Conservation (phyloP, 2,113 vertebrate genomes). For the Pteronura brasiliensis region DNA sequence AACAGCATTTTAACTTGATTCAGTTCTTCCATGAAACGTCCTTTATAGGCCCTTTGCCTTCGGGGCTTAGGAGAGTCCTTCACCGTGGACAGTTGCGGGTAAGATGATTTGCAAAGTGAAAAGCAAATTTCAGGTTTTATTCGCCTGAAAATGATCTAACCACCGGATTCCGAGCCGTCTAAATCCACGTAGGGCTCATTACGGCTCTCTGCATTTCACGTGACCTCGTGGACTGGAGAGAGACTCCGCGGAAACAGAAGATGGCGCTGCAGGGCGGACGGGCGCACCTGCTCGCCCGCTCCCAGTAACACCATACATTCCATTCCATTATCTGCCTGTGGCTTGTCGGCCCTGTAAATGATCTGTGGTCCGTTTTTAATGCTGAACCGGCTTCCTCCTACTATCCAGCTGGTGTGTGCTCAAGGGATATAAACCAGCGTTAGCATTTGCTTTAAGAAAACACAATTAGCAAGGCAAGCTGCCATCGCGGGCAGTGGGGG, state of each 20-base stretch:
- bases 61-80: constrained; percentile 46
- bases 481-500: not conserved
- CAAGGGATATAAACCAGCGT: constrained; percentile 63
- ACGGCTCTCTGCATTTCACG: constrained; percentile 20
- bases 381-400: constrained; percentile 68
- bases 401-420: constrained; percentile 69
- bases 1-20: constrained; percentile 62
- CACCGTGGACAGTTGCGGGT: not conserved
- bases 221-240: constrained; percentile 49
- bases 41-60: constrained; percentile 55
- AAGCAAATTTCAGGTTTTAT: constrained; percentile 77
- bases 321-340: constrained; percentile 50
- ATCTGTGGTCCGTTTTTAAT: constrained; percentile 68
- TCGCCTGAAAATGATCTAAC: constrained; percentile 68
- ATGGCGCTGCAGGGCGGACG: not conserved
- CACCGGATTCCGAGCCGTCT: constrained; percentile 53
- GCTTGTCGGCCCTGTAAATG: constrained; percentile 62
- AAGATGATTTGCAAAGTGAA: constrained; percentile 67
- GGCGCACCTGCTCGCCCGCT: not conserved
- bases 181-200: constrained; percentile 50
- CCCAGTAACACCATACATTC: not conserved
- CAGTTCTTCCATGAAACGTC: constrained; percentile 38
- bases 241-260: constrained; percentile 26
- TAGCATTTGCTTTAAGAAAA: constrained; percentile 68
- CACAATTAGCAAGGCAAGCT: constrained; percentile 69